Conservation (phyloP, 1,140 invertebrate genomes). For the Onthophagus taurus region DNA sequence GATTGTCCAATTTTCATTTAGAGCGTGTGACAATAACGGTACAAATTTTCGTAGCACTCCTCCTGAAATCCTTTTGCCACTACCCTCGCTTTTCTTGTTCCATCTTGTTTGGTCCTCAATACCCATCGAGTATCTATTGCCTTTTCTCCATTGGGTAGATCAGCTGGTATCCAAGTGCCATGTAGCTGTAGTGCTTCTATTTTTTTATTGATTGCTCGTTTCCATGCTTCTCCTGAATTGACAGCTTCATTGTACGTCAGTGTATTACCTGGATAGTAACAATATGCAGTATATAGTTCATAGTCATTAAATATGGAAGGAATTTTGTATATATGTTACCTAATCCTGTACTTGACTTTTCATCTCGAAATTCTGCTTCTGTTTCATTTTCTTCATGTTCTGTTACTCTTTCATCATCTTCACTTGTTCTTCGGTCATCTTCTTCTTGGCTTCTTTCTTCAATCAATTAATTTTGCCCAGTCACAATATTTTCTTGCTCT, state of each 20-base stretch:
- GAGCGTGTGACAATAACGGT: slow-evolving; percentile 14
- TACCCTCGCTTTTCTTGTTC: slow-evolving; percentile 23
- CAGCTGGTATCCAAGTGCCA: background rate
- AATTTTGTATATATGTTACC: too few relatives aligned
- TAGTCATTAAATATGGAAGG: too few relatives aligned
- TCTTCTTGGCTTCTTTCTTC: too few relatives aligned
- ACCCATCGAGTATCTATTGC: slow-evolving; percentile 20
- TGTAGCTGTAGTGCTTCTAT: background rate
- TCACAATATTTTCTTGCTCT: too few relatives aligned
- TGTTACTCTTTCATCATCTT: too few relatives aligned
- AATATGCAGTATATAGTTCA: too few relatives aligned
- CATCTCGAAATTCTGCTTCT: too few relatives aligned
- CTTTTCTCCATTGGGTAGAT: background rate
- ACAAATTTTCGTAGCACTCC: slow-evolving; percentile 17
- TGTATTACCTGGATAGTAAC: too few relatives aligned
- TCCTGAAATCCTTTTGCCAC: slow-evolving; percentile 23
- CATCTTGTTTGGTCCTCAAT: slow-evolving; percentile 22
- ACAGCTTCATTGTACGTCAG: background rate
- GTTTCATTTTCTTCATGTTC: too few relatives aligned
- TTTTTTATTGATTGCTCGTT: background rate
- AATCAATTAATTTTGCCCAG: too few relatives aligned
- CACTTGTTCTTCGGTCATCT: too few relatives aligned
- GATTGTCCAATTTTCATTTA: slow-evolving; percentile 19
- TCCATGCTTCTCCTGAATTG: background rate
- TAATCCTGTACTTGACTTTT: too few relatives aligned